A percentile compares a stretch with the other conserved stretches of the same genome.
Conservation (phyloP, 1,140 invertebrate genomes). For the Drosophila tani region DNA sequence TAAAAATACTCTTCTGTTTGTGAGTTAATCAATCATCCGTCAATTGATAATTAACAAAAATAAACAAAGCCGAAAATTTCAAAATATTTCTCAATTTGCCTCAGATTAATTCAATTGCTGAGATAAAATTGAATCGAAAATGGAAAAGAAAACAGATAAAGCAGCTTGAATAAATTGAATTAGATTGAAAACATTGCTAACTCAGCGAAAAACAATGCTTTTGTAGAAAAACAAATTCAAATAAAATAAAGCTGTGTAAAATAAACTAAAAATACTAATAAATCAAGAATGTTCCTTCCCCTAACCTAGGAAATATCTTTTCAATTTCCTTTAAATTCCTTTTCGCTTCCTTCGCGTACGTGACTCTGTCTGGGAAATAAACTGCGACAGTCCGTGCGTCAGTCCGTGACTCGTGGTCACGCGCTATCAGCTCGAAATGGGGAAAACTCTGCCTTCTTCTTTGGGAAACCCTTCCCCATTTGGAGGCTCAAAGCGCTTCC, state of each 20-base stretch:
- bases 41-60: slow-evolving; percentile 8
- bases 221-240: not conserved
- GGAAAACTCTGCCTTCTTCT: slow-evolving; percentile 27
- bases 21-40: slow-evolving; percentile 15
- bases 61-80: not conserved
- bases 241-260: not conserved
- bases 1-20: slow-evolving; percentile 7
- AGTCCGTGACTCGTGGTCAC: slow-evolving; percentile 34
- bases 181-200: not conserved
- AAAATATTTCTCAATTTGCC: slow-evolving; percentile 6
- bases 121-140: not conserved
- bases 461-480: slow-evolving; percentile 24
- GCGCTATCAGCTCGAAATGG: slow-evolving; percentile 35
- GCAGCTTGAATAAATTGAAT: not conserved
- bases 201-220: too few relatives aligned
- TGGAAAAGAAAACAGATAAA: not conserved
- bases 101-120: slow-evolving; percentile 9
- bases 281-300: not conserved
- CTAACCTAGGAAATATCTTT: slow-evolving; percentile 33
- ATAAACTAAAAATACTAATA: not conserved
- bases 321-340: slow-evolving; percentile 19
- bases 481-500: slow-evolving; percentile 44
- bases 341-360: slow-evolving; percentile 18
- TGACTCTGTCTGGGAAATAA: slow-evolving; percentile 22
- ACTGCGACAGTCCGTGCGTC: slow-evolving; percentile 7